phyloP scores from a whole-genome alignment of 1,140 invertebrate genomes.

The Sarcophaga peregrina region DNA sequence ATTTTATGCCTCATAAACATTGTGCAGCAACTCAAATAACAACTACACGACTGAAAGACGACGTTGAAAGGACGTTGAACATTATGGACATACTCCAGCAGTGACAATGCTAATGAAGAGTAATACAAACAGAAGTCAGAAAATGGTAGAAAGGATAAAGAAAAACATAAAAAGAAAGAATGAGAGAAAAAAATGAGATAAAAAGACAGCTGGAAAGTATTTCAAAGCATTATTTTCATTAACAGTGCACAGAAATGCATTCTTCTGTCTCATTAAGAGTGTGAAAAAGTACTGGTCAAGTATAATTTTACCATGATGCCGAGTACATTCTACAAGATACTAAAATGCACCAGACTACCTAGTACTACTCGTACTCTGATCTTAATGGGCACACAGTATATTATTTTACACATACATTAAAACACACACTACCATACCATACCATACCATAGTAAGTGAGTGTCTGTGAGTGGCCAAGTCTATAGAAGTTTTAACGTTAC shows the following conservation, averaged over 20 bases:
- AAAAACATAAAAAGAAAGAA: no score
- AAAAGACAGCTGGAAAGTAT: no score
- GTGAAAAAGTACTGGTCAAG: constrained; percentile 39
- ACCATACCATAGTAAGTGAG: no score
- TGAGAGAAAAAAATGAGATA: neutral
- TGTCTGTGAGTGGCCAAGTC: no score
- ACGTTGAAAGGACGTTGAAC: neutral
- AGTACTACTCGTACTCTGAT: neutral
- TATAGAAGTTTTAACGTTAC: no score
- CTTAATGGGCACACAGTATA: constrained; percentile 1
- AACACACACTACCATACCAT: no score
- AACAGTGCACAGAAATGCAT: constrained; percentile 21
- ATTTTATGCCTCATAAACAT: constrained; percentile 35
- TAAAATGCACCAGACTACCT: constrained; percentile 31
- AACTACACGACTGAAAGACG: neutral
- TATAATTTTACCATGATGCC: constrained; percentile 10
- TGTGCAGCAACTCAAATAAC: constrained; percentile 4
- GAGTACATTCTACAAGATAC: neutral
- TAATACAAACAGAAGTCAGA: constrained; percentile 2
- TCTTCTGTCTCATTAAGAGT: constrained; percentile 39
- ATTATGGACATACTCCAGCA: constrained; percentile 31
- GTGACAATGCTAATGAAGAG: constrained; percentile 39
- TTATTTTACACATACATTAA: no score
- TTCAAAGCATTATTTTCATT: neutral
- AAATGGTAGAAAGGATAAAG: neutral